Evolutionary conservation across 2,888 invertebrate genomes (phyloP).

Genomic region (Machimus atricapillus): DNA sequence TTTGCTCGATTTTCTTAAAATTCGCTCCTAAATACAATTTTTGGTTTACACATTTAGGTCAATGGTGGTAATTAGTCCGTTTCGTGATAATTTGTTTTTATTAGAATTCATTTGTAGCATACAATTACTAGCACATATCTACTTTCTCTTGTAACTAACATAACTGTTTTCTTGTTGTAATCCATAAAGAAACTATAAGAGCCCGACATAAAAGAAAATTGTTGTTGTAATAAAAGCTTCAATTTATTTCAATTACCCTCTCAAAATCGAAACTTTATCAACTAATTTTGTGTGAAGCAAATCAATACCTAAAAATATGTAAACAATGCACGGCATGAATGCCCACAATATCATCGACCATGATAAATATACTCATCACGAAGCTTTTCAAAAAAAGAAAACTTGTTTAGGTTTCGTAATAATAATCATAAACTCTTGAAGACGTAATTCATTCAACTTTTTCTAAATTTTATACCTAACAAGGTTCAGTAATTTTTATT

Average conservation of each 20-base stretch:
- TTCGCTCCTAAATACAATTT: neutral
- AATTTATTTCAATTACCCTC: too few relatives aligned
- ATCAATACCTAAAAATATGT: neutral
- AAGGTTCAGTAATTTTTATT: neutral
- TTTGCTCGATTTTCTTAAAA: neutral
- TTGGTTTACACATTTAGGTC: neutral
- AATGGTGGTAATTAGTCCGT: neutral
- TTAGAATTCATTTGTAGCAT: neutral
- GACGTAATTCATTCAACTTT: neutral
- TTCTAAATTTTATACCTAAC: neutral
- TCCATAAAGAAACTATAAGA: too few relatives aligned
- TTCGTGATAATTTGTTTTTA: neutral
- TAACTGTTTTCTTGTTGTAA: too few relatives aligned
- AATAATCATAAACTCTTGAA: neutral
- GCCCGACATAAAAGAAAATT: too few relatives aligned
- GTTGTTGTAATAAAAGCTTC: too few relatives aligned
- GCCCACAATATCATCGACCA: neutral
- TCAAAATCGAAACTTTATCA: neutral
- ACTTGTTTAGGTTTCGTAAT: neutral
- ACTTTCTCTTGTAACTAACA: too few relatives aligned
- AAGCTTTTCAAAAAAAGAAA: neutral
- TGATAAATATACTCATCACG: neutral
- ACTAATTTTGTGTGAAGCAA: neutral
- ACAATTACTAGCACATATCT: too few relatives aligned
- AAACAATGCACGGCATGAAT: neutral